A percentile compares a stretch with the other conserved stretches of the same genome.
Evolutionary conservation across 2,797 vertebrate species (phyloP).

Genomic region (Antennarius maculatus): DNA sequence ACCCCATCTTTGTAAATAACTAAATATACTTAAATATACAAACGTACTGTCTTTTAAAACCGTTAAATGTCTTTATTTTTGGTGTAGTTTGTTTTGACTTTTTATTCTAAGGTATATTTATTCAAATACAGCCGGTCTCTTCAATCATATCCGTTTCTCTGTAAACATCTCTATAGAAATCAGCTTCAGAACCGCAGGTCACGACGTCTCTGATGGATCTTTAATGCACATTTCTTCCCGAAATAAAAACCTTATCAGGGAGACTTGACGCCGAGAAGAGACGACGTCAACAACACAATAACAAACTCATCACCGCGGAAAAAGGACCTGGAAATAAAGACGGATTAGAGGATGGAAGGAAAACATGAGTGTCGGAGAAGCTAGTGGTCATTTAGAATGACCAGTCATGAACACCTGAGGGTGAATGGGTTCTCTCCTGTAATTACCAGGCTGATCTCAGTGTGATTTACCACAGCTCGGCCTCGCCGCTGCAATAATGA

Average conservation of each 20-base stretch:
- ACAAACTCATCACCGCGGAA: constrained; percentile 9
- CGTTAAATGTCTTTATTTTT: too few relatives aligned
- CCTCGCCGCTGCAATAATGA: constrained; percentile 35
- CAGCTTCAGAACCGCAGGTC: background rate
- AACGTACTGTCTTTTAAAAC: too few relatives aligned
- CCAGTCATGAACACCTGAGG: constrained; percentile 61
- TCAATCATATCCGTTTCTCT: constrained; percentile 5
- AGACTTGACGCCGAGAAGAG: constrained; percentile 3
- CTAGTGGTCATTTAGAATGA: constrained; percentile 60
- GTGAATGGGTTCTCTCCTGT: constrained; percentile 41
- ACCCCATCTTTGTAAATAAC: too few relatives aligned
- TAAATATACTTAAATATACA: too few relatives aligned
- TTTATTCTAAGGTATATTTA: background rate
- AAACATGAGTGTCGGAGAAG: constrained; percentile 8
- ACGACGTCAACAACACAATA: constrained; percentile 3
- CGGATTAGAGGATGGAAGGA: constrained; percentile 44
- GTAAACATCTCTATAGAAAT: constrained; percentile 28
- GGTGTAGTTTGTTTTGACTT: too few relatives aligned
- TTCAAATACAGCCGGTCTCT: background rate
- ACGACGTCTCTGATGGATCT: background rate
- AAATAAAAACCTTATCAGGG: constrained; percentile 1
- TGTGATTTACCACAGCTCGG: constrained; percentile 50
- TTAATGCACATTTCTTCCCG: background rate
- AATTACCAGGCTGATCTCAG: constrained; percentile 37
- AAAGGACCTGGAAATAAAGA: constrained; percentile 1